These are phyloP conservation scores for Lasius fuliginosus DNA, from an alignment of 2,888 invertebrate genomes.

Conservation along the genomic window DNA sequence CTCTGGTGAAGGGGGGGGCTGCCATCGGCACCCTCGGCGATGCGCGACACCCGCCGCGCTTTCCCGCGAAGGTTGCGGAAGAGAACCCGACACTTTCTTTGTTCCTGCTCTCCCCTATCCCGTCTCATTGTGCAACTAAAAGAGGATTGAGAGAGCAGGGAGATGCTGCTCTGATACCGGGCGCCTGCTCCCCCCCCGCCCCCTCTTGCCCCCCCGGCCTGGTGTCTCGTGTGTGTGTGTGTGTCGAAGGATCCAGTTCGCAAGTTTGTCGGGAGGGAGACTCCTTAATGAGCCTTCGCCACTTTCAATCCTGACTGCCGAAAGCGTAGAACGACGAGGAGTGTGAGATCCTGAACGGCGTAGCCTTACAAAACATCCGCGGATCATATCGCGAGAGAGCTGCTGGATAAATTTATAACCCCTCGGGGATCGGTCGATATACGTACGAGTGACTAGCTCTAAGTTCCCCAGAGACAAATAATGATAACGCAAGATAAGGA, in stretches of 20 bases:
- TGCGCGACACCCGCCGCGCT: not conserved
- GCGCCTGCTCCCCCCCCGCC: not conserved
- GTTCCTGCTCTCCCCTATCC: conserved; percentile 44
- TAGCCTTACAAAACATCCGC: conserved; percentile 21
- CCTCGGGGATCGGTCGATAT: not conserved
- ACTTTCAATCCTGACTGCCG: conserved; percentile 35
- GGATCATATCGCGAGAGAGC: conserved; percentile 28
- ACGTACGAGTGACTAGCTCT: not conserved
- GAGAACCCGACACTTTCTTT: conserved; percentile 49
- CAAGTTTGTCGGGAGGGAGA: conserved; percentile 30
- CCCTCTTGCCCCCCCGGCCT: not conserved
- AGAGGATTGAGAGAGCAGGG: conserved; percentile 54
- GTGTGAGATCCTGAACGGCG: conserved; percentile 36
- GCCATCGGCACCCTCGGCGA: conserved; percentile 36
- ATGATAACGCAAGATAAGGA: not conserved
- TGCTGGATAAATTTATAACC: conserved; percentile 31
- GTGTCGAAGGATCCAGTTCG: conserved; percentile 48
- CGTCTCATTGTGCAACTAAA: conserved; percentile 61
- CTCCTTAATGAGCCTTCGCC: conserved; percentile 51
- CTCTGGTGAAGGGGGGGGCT: conserved; percentile 15
- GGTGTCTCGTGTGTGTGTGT: conserved; percentile 14
- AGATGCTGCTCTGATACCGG: conserved; percentile 32
- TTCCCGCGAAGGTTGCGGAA: conserved; percentile 24
- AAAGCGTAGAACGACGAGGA: conserved; percentile 38
- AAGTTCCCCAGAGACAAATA: not conserved